phyloP scores from a whole-genome alignment of 2,113 vertebrate genomes.

The Gambusia holbrooki region DNA sequence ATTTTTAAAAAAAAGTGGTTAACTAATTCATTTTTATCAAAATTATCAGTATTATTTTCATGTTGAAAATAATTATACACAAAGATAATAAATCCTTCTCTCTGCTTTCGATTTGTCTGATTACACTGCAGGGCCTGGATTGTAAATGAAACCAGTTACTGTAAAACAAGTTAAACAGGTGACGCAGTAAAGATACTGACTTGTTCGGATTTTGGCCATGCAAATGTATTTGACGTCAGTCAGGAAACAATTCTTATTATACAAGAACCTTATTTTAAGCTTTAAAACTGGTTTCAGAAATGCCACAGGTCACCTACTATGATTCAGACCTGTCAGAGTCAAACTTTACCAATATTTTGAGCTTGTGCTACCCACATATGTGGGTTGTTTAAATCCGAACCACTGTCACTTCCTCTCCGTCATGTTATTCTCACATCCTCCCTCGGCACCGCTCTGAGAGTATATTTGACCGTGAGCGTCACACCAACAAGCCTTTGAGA shows the following conservation, averaged over 20 bases:
- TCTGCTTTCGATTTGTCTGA: background rate
- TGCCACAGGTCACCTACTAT: background rate
- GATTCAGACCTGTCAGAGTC: background rate
- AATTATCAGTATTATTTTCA: no score
- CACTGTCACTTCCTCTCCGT: slow-evolving; percentile 17
- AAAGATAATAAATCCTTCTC: background rate
- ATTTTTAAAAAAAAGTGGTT: no score
- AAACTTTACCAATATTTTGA: background rate
- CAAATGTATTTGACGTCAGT: background rate
- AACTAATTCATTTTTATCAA: no score
- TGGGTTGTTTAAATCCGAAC: slow-evolving; percentile 11
- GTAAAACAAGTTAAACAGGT: slow-evolving; percentile 18
- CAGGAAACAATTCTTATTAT: background rate
- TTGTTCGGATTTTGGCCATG: background rate
- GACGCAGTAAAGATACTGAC: background rate
- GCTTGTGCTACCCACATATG: slow-evolving; percentile 19
- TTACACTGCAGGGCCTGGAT: background rate
- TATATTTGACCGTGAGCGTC: slow-evolving; percentile 13
- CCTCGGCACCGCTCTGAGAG: slow-evolving; percentile 5
- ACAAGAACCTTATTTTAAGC: background rate
- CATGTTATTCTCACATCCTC: slow-evolving; percentile 2
- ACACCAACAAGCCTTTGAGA: background rate
- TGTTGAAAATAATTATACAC: background rate
- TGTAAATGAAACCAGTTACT: slow-evolving; percentile 1
- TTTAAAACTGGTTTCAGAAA: background rate